Conservation (phyloP, 2,888 invertebrate genomes). For the Ceramica pisi region DNA sequence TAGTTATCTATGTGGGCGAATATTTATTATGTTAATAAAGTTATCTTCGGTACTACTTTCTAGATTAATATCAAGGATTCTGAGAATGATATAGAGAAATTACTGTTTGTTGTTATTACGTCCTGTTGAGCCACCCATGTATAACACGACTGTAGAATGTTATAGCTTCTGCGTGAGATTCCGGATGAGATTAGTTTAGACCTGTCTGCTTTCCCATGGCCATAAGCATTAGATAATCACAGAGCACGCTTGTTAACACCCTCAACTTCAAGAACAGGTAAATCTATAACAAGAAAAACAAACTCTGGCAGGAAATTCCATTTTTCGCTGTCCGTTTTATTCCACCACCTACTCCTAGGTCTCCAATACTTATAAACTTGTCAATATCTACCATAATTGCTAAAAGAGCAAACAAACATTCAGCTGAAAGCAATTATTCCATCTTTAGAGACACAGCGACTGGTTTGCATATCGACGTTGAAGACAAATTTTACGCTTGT, state of each 20-base stretch:
- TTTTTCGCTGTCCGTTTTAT: not conserved
- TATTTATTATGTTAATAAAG: conserved; percentile 58
- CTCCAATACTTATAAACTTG: too few species aligned
- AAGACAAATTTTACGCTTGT: conserved; percentile 16
- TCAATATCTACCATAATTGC: not conserved
- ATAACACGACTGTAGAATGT: not conserved
- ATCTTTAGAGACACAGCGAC: not conserved
- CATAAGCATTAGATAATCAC: too few species aligned
- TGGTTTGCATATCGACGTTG: not conserved
- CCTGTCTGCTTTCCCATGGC: not conserved
- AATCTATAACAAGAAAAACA: not conserved
- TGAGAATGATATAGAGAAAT: conserved; percentile 45
- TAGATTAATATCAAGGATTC: conserved; percentile 60
- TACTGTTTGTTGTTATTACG: conserved; percentile 42
- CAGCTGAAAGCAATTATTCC: not conserved
- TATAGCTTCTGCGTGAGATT: conserved; percentile 13
- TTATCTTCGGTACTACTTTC: conserved; percentile 60
- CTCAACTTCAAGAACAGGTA: not conserved
- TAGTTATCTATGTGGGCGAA: conserved; percentile 58
- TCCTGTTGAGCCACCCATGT: conserved; percentile 27
- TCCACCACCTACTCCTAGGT: not conserved
- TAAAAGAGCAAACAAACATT: not conserved
- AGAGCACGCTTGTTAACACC: not conserved
- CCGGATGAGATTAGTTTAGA: not conserved
- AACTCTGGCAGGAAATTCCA: not conserved